Evolutionary conservation across 1,140 invertebrate genomes (phyloP), one percentile per base, ranked within the genome.

Genomic region (Bombyx mandarina): DNA sequence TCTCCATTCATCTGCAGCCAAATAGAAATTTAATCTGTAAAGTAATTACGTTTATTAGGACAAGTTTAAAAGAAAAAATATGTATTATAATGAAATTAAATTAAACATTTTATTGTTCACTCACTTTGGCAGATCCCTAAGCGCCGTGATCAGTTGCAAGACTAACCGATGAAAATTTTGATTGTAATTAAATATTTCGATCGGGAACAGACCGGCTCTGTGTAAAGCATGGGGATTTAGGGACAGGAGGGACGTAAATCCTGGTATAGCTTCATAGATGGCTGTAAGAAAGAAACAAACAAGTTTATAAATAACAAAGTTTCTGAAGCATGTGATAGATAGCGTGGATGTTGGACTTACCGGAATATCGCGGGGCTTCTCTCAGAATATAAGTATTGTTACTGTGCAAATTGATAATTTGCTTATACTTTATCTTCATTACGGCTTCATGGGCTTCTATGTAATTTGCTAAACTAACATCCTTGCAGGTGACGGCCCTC

Each of bases 1-100:
- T 69, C 91, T 87, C 91, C 91, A 91, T 63, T 84, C 81, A 61
- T 92, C 91, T 2, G 83, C 90, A 8, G 88, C 79, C n/a, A 89
- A 70, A 63, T 91, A 92, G 69, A 90, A 91, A 47, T 90, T 86
- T 65, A 92, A 75, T 58, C 89, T 88, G 56, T 58, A 86, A 72
- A 4, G 22, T 53, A 58, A 50, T 44, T 53, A 35, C 42, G 4
- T 57, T 50, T 51, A 48, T 51, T 61, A 52, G 18, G 8, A 46
- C 47, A 22, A 35, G 49, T 45, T 22, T 53, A 8, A 54, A 45
- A 2, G 43, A 7, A 3, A n/a, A 44, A 22, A 12, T 26, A 9
- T 53, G 18, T 53, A 7, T 44, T n/a, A n/a, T 7, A 12, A 44
- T n/a, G 45, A 47, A 55, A 26, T 10, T 47, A 47, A 10, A 47